Conservation (phyloP, 2,888 invertebrate genomes). For the Mamestra brassicae region DNA sequence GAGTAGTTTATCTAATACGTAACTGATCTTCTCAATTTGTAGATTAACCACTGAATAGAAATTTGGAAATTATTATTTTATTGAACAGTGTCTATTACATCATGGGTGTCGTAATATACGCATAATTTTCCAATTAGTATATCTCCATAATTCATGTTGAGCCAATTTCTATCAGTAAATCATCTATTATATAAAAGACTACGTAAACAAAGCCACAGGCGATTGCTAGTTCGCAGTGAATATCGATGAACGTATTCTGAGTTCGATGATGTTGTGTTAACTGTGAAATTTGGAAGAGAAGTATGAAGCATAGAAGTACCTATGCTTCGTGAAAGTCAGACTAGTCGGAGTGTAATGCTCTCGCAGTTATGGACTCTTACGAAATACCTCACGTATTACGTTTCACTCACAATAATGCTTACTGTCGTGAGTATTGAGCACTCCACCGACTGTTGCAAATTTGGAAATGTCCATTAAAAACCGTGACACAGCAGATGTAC, state of each 20-base stretch:
- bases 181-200: slow-evolving; percentile 2
- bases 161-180: slow-evolving; percentile 15
- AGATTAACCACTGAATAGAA: slow-evolving; percentile 18
- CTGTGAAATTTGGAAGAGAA: slow-evolving; percentile 56
- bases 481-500: slow-evolving; percentile 65
- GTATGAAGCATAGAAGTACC: slow-evolving; percentile 57
- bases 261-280: slow-evolving; percentile 48
- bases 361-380: slow-evolving; percentile 69
- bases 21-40: slow-evolving; percentile 9
- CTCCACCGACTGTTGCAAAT: slow-evolving; percentile 55
- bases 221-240: slow-evolving; percentile 24
- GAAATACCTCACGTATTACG: slow-evolving; percentile 70
- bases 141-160: slow-evolving; percentile 18
- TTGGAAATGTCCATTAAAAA: slow-evolving; percentile 68
- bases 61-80: slow-evolving; percentile 12
- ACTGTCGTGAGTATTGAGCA: slow-evolving; percentile 43
- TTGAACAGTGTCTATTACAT: slow-evolving; percentile 23
- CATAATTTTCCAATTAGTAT: slow-evolving; percentile 31
- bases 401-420: slow-evolving; percentile 44
- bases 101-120: slow-evolving; percentile 4
- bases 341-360: slow-evolving; percentile 62
- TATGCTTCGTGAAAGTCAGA: slow-evolving; percentile 70
- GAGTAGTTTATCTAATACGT: slow-evolving; percentile 1
- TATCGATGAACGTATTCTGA: slow-evolving; percentile 50
- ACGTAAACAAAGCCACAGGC: slow-evolving; percentile 5